These are phyloP conservation scores for Lacanobia wlatinum DNA, from an alignment of 2,888 invertebrate genomes.

Conservation along the genomic window DNA sequence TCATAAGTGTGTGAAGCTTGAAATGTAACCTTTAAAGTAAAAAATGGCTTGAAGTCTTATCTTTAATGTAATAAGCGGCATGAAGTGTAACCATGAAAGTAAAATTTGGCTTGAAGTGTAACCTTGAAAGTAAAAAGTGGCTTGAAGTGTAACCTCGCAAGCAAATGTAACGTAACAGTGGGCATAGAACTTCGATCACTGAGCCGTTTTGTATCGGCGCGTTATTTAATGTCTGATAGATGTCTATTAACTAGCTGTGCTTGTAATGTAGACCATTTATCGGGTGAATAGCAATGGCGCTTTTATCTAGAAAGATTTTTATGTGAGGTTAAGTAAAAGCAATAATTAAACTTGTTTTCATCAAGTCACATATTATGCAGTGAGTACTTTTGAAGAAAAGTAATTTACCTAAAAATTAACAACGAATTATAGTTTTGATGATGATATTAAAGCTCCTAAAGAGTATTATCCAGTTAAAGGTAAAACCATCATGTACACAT, in stretches of 20 bases:
- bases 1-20: not conserved
- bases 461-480: not conserved
- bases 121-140: not conserved
- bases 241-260: conserved; percentile 83
- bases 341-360: not conserved
- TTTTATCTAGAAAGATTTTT: conserved; percentile 3
- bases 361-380: not conserved
- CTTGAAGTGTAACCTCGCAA: conserved; percentile 26
- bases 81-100: conserved; percentile 24
- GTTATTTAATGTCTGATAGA: conserved; percentile 82
- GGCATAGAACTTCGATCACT: conserved; percentile 86
- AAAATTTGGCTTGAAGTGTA: not conserved
- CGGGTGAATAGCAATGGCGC: conserved; percentile 60
- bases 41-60: not conserved
- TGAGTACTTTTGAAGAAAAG: not conserved
- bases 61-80: not conserved
- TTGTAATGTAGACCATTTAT: conserved; percentile 77
- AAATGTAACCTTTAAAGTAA: conserved; percentile 7
- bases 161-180: conserved; percentile 37
- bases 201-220: conserved; percentile 81
- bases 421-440: not conserved
- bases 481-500: not conserved
- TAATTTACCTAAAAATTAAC: not conserved
- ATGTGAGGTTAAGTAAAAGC: not conserved
- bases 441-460: not conserved